Conservation (phyloP, 2,888 invertebrate genomes). For the Chesias legatella region DNA sequence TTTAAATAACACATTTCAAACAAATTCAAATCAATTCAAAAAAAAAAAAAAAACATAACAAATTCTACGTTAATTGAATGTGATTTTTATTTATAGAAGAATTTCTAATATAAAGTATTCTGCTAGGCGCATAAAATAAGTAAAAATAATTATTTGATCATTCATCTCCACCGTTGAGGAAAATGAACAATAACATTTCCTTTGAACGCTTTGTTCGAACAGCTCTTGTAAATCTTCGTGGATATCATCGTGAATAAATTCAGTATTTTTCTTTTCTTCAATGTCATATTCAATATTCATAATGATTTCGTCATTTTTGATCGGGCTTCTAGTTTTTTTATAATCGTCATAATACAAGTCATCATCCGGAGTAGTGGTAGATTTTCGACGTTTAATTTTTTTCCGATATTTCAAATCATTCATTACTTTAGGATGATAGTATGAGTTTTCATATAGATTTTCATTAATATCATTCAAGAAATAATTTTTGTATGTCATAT, state of each 20-base stretch:
- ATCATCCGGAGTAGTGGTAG: slow-evolving; percentile 30
- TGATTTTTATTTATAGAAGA: background rate
- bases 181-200: slow-evolving; percentile 36
- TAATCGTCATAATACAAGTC: slow-evolving; percentile 39
- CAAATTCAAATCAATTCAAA: too few species aligned
- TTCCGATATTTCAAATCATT: slow-evolving; percentile 35
- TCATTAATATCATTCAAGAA: slow-evolving; percentile 29
- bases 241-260: slow-evolving; percentile 16
- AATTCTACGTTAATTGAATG: too few species aligned
- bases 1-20: too few species aligned
- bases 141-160: slow-evolving; percentile 1
- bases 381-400: slow-evolving; percentile 38
- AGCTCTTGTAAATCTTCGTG: slow-evolving; percentile 31
- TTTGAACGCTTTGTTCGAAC: slow-evolving; percentile 28
- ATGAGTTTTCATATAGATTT: slow-evolving; percentile 21
- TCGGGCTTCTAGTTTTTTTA: slow-evolving; percentile 18
- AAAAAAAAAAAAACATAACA: too few species aligned
- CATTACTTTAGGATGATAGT: slow-evolving; percentile 37
- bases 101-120: background rate
- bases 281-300: slow-evolving; percentile 29
- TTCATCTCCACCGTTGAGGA: slow-evolving; percentile 2
- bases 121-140: background rate
- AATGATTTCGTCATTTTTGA: slow-evolving; percentile 14
- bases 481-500: slow-evolving; percentile 42
- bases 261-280: slow-evolving; percentile 13